These are phyloP conservation scores for Asarcornis scutulata DNA, from an alignment of 2,113 vertebrate genomes.

Conservation along the genomic window DNA sequence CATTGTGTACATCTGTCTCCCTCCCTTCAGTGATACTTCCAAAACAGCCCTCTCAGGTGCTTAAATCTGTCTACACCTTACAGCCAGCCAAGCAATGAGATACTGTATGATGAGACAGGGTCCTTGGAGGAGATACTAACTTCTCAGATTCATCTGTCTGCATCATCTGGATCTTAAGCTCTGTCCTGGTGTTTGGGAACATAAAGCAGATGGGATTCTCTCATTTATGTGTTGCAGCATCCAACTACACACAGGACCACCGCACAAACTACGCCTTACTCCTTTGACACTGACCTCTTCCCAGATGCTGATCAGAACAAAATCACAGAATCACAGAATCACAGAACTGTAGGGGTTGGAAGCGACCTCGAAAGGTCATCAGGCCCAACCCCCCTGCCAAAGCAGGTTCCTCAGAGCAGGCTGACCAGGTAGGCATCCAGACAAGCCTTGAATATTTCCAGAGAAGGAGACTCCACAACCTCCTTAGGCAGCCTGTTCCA, in stretches of 20 bases:
- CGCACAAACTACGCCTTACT: neutral
- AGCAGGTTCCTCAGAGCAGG: too few relatives aligned
- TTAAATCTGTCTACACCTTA: neutral
- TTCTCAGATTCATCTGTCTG: neutral
- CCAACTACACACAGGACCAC: neutral
- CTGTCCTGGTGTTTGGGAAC: neutral
- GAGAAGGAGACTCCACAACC: too few relatives aligned
- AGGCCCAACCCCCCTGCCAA: too few relatives aligned
- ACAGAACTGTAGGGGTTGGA: too few relatives aligned
- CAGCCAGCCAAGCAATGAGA: neutral
- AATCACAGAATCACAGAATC: neutral
- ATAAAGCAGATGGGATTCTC: accelerated
- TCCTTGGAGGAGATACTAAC: neutral
- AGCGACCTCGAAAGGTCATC: too few relatives aligned
- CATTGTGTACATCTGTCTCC: neutral
- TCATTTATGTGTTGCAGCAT: neutral
- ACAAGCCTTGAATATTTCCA: too few relatives aligned
- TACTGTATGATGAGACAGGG: too few relatives aligned
- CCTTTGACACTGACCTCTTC: neutral
- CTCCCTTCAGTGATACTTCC: neutral
- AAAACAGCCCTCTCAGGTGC: neutral
- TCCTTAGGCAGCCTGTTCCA: too few relatives aligned
- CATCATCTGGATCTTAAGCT: neutral
- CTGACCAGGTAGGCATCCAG: too few relatives aligned
- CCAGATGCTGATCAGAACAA: neutral